A percentile compares a stretch with the other conserved stretches of the same genome.
These are phyloP conservation scores for Trichacis sp. DNA, from an alignment of 2,888 invertebrate genomes.

Conservation along the genomic window DNA sequence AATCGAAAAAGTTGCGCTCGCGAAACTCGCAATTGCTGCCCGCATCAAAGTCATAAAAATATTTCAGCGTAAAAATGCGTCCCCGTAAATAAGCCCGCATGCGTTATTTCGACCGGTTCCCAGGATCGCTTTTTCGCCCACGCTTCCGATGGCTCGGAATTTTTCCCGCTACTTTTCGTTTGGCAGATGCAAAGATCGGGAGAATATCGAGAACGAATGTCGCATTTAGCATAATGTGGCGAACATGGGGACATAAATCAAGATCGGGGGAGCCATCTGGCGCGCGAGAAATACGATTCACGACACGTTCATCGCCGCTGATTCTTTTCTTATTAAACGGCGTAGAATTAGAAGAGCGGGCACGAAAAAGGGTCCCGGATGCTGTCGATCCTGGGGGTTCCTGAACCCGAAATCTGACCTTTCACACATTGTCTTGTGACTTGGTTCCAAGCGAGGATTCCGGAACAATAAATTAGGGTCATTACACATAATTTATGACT, in stretches of 20 bases:
- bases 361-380: not conserved
- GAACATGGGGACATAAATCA: not conserved
- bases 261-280: constrained; percentile 4
- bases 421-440: not conserved
- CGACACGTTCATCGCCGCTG: not conserved
- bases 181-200: not conserved
- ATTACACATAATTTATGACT: too few relatives aligned
- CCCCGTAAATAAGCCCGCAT: too few relatives aligned
- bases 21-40: too few relatives aligned
- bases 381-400: not conserved
- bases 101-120: not conserved
- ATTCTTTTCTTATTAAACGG: constrained; percentile 4
- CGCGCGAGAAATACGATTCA: constrained; percentile 8
- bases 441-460: too few relatives aligned
- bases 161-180: too few relatives aligned
- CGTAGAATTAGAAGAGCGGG: constrained; percentile 5
- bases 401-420: constrained; percentile 3
- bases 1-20: too few relatives aligned
- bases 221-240: constrained; percentile 3
- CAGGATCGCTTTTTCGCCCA: not conserved
- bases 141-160: too few relatives aligned
- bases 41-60: too few relatives aligned
- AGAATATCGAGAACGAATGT: not conserved
- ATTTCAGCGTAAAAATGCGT: too few relatives aligned
- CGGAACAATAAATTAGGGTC: too few relatives aligned